Conservation (phyloP, 2,797 vertebrate species). For the Malurus leucopterus region DNA sequence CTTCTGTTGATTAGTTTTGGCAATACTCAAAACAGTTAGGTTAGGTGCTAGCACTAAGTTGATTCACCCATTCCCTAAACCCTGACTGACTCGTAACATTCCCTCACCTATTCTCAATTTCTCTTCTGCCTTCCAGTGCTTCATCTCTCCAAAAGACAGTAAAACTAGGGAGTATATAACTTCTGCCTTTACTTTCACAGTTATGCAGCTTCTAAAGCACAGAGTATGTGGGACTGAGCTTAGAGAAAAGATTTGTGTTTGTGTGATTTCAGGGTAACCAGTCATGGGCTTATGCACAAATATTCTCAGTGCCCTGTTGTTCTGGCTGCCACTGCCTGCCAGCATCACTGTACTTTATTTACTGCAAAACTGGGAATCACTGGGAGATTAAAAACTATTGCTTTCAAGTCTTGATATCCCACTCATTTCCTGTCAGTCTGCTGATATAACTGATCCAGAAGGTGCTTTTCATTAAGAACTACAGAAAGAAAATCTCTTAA, state of each 20-base stretch:
- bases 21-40: neutral
- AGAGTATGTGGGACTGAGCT: neutral
- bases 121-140: neutral
- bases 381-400: conserved; percentile 55
- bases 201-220: neutral
- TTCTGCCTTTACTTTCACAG: neutral
- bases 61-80: neutral
- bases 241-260: neutral
- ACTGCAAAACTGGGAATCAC: conserved; percentile 1
- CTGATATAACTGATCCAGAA: conserved; percentile 45
- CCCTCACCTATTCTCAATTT: neutral
- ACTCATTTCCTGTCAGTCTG: conserved; percentile 57
- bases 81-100: neutral
- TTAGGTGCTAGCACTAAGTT: neutral
- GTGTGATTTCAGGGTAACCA: neutral
- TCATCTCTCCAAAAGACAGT: neutral
- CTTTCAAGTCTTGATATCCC: conserved; percentile 46
- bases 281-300: neutral
- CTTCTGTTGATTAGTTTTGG: neutral
- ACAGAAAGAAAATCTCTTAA: conserved; percentile 24
- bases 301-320: neutral
- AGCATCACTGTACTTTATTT: neutral
- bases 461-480: conserved; percentile 51
- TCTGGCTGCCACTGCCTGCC: neutral
- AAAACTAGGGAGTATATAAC: neutral